Evolutionary conservation across 2,113 vertebrate genomes (phyloP), one percentile per base, ranked within the genome.

Genomic region (Paramisgurnus dabryanus): DNA sequence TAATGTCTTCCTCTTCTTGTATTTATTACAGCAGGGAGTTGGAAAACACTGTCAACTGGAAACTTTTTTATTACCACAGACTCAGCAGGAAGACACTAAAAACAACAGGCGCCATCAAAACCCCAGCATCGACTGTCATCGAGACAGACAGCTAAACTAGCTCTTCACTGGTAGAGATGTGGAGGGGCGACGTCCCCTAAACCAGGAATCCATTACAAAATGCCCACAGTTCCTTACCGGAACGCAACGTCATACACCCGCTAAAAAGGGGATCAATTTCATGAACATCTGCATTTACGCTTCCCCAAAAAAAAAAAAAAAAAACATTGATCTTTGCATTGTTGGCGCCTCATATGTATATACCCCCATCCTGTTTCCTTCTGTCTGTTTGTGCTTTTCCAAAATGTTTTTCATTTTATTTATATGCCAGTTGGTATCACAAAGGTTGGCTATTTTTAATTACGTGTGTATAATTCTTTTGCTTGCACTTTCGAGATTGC

Each of bases 401-500:
- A 64, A 22, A n/a, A 69, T 39, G 27, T 70, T 80, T 80, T 73
- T 57, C 71, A 79, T 88, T 78, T 73, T 63, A 77, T 87, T 89
- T 90, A 76, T 84, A 89, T 81, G 68, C 84, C 79, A 82, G 80
- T 82, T 85, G 68, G 40, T 84, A 84, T 71, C 80, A 74, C 67
- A 77, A 76, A 69, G 86, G 81, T 64, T 80, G 83, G 83, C 88
- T 83, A 82, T 87, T 89, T 87, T 86, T 86, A 87, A 86, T 83
- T 83, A 85, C 78, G 69, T 85, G 86, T 86, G 82, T 75, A 83
- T 82, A 49, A 80, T 76, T 82, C 70, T 83, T 86, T 80, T 47
- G 43, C 84, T 82, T 87, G 86, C 85, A 86, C 85, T 83, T 87
- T 74, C 77, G 45, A 69, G 74, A 73, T 71, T 84, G 84, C 82